phyloP scores from a whole-genome alignment of 2,888 invertebrate species.

The Barypeithes pellucidus region DNA sequence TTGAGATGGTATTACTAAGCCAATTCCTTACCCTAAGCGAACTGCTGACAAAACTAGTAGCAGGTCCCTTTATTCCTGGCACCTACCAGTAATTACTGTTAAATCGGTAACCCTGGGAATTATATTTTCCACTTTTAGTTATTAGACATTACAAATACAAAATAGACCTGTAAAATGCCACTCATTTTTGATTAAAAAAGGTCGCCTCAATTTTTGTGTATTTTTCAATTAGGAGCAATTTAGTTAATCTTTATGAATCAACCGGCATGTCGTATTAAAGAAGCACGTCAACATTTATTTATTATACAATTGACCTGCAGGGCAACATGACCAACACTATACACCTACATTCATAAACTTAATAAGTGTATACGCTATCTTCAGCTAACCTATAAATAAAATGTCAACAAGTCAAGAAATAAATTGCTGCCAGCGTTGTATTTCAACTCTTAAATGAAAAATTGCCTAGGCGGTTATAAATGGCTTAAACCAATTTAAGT shows the following conservation, averaged over 20 bases:
- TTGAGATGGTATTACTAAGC: too few relatives aligned
- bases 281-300: slow-evolving; percentile 67
- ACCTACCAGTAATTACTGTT: too few relatives aligned
- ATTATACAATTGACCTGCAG: slow-evolving; percentile 70
- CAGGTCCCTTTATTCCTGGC: too few relatives aligned
- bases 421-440: slow-evolving; percentile 19
- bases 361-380: slow-evolving; percentile 18
- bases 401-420: slow-evolving; percentile 39
- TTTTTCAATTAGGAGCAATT: slow-evolving; percentile 57
- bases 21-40: too few relatives aligned
- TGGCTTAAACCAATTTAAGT: slow-evolving; percentile 1
- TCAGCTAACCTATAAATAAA: slow-evolving; percentile 34
- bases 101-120: too few relatives aligned
- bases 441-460: slow-evolving; percentile 25
- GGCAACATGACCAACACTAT: slow-evolving; percentile 68
- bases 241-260: slow-evolving; percentile 57
- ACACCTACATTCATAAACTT: slow-evolving; percentile 66
- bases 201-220: slow-evolving; percentile 50
- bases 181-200: not conserved
- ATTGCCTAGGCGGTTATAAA: slow-evolving; percentile 13
- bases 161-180: too few relatives aligned
- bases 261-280: slow-evolving; percentile 56
- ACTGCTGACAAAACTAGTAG: too few relatives aligned
- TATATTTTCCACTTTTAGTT: too few relatives aligned
- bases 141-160: too few relatives aligned